A percentile compares a stretch with the other conserved stretches of the same genome.
Evolutionary conservation across 2,797 vertebrate genomes (phyloP).

Genomic region (Pterois miles): DNA sequence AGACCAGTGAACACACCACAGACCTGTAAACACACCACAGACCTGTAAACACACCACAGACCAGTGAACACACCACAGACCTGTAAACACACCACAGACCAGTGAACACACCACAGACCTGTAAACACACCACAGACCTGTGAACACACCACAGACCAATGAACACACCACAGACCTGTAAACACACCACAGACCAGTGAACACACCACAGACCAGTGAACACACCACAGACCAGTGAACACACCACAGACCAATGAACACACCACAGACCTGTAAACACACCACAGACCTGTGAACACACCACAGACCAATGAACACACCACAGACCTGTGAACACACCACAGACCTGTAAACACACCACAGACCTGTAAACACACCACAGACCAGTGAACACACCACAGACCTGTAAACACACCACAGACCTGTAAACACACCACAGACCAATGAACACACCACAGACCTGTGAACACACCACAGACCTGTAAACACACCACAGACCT

Average conservation of each 20-base stretch:
- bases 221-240: background rate
- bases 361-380: background rate
- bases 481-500: background rate
- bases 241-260: background rate
- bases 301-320: background rate
- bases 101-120: background rate
- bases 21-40: background rate
- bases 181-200: background rate
- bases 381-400: background rate
- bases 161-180: rapidly evolving
- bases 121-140: background rate
- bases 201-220: background rate
- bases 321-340: background rate
- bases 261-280: background rate
- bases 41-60: background rate
- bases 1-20: background rate
- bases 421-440: background rate
- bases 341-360: background rate
- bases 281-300: no score
- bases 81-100: background rate
- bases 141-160: background rate
- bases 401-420: no score
- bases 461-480: background rate
- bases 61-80: background rate
- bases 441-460: background rate